Conservation (phyloP, 2,797 vertebrate species). For the Bryconaethiops microstoma region DNA sequence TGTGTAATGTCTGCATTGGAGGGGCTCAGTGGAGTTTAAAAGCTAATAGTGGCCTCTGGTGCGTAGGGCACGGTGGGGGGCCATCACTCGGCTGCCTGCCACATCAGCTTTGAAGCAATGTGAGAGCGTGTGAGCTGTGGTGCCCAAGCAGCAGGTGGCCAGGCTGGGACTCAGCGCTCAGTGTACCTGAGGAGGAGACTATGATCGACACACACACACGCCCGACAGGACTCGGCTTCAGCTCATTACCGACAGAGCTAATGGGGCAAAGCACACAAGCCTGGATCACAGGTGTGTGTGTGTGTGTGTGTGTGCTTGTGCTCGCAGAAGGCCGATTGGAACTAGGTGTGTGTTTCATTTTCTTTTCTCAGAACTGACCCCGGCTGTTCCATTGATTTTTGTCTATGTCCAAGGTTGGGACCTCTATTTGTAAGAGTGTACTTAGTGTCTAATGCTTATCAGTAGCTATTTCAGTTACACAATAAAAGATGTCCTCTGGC, state of each 20-base stretch:
- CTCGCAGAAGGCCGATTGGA: slow-evolving; percentile 31
- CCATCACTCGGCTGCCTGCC: slow-evolving; percentile 33
- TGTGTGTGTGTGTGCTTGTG: slow-evolving; percentile 27
- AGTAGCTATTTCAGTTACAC: background rate
- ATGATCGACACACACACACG: slow-evolving; percentile 49
- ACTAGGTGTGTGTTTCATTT: slow-evolving; percentile 21
- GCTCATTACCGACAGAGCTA: slow-evolving; percentile 74
- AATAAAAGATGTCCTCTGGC: background rate
- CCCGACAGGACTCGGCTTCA: slow-evolving; percentile 61
- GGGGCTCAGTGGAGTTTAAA: slow-evolving; percentile 47
- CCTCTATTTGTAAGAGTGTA: slow-evolving; percentile 12
- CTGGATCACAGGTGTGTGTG: slow-evolving; percentile 63
- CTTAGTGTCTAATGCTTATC: background rate
- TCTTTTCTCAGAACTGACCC: slow-evolving; percentile 6
- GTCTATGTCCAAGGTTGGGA: background rate
- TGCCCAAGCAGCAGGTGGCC: slow-evolving; percentile 23
- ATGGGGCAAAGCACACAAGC: slow-evolving; percentile 65
- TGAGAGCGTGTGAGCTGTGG: background rate
- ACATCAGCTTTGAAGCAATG: slow-evolving; percentile 40
- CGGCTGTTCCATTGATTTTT: slow-evolving; percentile 18
- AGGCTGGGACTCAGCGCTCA: background rate
- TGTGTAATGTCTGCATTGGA: slow-evolving; percentile 48
- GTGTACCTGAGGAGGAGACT: slow-evolving; percentile 35
- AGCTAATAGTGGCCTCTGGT: slow-evolving; percentile 49
- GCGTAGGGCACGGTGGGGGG: slow-evolving; percentile 21